Conservation (phyloP, 53 echinoderm and acorn worm genomes). For the Holothuria scabra region DNA sequence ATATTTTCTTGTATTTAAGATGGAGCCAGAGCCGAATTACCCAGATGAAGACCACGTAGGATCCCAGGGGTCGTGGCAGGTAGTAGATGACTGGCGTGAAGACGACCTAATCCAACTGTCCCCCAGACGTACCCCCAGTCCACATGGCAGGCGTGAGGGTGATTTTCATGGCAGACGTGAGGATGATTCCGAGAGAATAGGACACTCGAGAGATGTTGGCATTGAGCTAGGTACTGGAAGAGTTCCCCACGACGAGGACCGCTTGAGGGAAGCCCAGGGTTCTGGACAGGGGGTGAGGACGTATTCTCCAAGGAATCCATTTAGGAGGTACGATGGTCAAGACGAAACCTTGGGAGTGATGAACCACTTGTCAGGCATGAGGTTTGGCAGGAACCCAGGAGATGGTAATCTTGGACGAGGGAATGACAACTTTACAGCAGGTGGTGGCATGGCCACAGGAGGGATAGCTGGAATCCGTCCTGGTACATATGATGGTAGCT, state of each 20-base stretch:
- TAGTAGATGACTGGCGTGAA: background rate
- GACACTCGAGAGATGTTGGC: background rate
- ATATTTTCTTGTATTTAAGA: background rate
- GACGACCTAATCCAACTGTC: background rate
- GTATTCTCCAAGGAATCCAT: background rate
- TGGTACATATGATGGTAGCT: slow-evolving; percentile 28
- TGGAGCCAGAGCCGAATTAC: too few relatives aligned
- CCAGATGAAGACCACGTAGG: too few relatives aligned
- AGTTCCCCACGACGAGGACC: background rate
- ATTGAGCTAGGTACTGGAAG: background rate
- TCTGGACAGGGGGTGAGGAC: too few relatives aligned
- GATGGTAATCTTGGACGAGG: too few relatives aligned
- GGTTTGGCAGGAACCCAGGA: too few relatives aligned
- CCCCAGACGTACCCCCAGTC: background rate
- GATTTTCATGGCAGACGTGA: background rate
- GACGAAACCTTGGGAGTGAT: too few relatives aligned
- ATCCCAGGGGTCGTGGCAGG: background rate
- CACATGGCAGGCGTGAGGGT: background rate
- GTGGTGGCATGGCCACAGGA: too few relatives aligned
- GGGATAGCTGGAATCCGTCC: background rate
- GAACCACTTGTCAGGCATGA: too few relatives aligned
- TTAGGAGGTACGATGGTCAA: too few relatives aligned
- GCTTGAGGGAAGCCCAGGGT: too few relatives aligned
- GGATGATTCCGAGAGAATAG: background rate
- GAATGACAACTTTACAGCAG: too few relatives aligned